Conservation (phyloP, 2,888 invertebrate genomes). For the Zootermopsis nevadensis region DNA sequence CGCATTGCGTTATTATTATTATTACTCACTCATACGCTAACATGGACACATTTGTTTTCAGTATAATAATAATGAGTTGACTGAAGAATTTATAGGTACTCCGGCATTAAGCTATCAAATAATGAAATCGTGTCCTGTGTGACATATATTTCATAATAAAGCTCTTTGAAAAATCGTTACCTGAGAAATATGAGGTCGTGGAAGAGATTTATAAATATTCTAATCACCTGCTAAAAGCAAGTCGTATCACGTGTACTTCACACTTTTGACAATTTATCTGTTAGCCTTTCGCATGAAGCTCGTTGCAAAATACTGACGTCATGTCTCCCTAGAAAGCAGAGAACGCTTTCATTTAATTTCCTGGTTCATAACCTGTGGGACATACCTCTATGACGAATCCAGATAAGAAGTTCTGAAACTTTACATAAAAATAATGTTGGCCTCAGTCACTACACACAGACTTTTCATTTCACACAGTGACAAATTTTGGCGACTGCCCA, state of each 20-base stretch:
- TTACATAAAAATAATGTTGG: too few relatives aligned
- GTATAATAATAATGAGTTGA: neutral
- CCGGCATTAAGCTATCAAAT: constrained; percentile 19
- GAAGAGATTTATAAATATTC: neutral
- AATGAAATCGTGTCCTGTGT: constrained; percentile 18
- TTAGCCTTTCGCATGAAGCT: too few relatives aligned
- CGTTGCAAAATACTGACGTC: too few relatives aligned
- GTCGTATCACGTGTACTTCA: neutral
- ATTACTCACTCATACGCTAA: constrained; percentile 3
- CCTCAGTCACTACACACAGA: too few relatives aligned
- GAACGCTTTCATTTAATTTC: too few relatives aligned
- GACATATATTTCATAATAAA: neutral
- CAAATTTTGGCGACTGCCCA: too few relatives aligned
- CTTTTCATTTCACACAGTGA: too few relatives aligned
- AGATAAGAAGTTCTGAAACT: too few relatives aligned
- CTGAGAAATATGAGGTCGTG: neutral
- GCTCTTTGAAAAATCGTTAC: neutral
- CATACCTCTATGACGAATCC: too few relatives aligned
- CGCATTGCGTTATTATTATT: neutral
- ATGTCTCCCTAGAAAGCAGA: too few relatives aligned
- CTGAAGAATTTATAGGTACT: constrained; percentile 26
- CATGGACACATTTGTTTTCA: neutral
- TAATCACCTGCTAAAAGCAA: neutral
- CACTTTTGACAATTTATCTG: too few relatives aligned
- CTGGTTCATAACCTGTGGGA: too few relatives aligned